Percentiles rank a stretch among this genome's conserved stretches.
Conservation (phyloP, 2,113 vertebrate genomes). For the Falco punctatus region DNA sequence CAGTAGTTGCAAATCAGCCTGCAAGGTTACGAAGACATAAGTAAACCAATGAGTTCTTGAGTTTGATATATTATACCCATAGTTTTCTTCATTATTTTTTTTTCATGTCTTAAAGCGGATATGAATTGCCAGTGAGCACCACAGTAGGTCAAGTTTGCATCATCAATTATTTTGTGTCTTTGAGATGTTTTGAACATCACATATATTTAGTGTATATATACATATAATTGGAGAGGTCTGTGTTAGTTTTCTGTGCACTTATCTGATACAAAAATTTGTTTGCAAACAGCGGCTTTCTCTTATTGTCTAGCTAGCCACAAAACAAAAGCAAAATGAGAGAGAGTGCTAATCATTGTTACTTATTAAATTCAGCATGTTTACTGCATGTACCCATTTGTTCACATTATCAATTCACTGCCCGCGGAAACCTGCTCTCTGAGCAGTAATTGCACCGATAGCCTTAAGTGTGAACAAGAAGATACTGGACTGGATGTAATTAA, state of each 20-base stretch:
- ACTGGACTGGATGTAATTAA: not conserved
- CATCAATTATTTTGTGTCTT: not conserved
- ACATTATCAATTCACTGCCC: not conserved
- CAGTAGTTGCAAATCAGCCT: not conserved
- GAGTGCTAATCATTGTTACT: not conserved
- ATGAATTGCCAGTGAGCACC: not conserved
- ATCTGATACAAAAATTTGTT: not conserved
- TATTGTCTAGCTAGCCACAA: not conserved
- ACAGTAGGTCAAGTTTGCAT: not conserved
- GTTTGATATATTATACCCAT: not conserved
- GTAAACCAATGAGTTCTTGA: not conserved
- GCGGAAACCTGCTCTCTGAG: not conserved
- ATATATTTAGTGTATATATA: not conserved
- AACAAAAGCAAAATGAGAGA: not conserved
- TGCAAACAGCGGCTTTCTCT: not conserved
- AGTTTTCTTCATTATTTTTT: not conserved
- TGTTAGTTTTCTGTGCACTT: not conserved
- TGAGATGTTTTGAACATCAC: not conserved
- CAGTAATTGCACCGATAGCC: not conserved
- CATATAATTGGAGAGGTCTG: not conserved
- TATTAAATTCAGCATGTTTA: not conserved
- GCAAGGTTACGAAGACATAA: not conserved
- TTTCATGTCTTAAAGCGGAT: not conserved
- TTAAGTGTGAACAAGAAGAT: not conserved
- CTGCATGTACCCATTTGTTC: not conserved